Conservation (phyloP, 2,888 invertebrate species). For the Dascillus cervinus region DNA sequence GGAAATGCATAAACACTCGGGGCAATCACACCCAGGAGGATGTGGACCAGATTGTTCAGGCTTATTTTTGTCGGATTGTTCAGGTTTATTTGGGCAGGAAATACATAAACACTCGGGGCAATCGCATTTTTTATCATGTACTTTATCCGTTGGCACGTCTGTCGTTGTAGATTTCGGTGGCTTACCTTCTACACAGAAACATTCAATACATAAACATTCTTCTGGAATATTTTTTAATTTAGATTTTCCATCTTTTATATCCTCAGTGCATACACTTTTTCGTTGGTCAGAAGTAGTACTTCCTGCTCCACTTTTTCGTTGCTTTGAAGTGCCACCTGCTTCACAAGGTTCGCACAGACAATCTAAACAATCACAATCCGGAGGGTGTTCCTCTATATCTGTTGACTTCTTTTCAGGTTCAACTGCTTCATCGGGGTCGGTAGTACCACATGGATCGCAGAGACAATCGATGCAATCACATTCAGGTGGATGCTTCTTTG, state of each 20-base stretch:
- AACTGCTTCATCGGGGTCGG: neutral
- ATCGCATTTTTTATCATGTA: conserved; percentile 5
- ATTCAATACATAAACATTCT: conserved; percentile 1
- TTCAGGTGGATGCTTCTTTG: conserved; percentile 11
- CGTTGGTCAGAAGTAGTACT: too few species aligned
- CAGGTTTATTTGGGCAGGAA: neutral
- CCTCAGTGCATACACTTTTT: too few species aligned
- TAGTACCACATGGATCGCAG: conserved; percentile 11
- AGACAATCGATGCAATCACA: conserved; percentile 19
- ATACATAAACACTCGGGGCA: conserved; percentile 9
- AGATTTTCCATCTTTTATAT: too few species aligned
- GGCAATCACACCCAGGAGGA: conserved; percentile 1
- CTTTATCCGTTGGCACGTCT: conserved; percentile 3
- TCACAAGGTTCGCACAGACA: conserved; percentile 16
- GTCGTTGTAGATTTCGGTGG: too few species aligned
- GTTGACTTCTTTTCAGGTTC: too few species aligned
- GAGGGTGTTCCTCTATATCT: too few species aligned
- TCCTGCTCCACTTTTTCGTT: too few species aligned
- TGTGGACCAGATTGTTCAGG: neutral
- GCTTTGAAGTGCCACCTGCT: neutral
- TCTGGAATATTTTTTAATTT: conserved; percentile 1
- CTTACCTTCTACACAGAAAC: too few species aligned
- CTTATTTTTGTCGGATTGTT: neutral
- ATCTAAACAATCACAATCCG: conserved; percentile 17
- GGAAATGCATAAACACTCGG: conserved; percentile 1